Base-by-base conservation (phyloP, 2,113 vertebrate genomes). In the Puntigrus tetrazona region DNA sequence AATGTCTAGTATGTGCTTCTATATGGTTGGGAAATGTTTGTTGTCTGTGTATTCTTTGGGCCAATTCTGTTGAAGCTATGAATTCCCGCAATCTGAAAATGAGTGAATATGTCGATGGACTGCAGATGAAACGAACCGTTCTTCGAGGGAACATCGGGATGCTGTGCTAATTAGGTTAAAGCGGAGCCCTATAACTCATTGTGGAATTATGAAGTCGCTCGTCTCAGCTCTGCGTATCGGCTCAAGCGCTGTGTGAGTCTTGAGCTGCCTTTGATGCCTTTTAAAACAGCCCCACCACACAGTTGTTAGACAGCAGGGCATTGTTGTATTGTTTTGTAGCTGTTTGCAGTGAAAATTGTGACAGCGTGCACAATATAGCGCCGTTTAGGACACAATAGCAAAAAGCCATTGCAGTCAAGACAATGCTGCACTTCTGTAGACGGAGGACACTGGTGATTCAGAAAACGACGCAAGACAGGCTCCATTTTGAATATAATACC, bases 391-490 rank as follows among this genome's bases (percentile, higher is more conserved):
- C 75, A 78, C 76, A 78, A 59, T 59, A 59, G 18, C 29, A n/a
- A 78, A 78, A 78, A 78, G 34, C 75, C 52, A 78, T 61, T 61
- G 36, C 36, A 61, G 55, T 18, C n/a, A 79, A 79, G 36, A 79
- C 55, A 79, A 18, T 61, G 36, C 25, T 43, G 13, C 55, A 78
- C 55, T 78, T 38, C 14, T 78, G 36, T 43, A 79, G 36, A 36
- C 29, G 18, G 36, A 63, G 14, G 57, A 78, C 55, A 27, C n/a
- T 61, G 38, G 36, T 61, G 78, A 43, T 50, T 67, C 63, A 65
- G 8, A 80, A n/a, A 59, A 78, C 20, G 31, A 61, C 20, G 7
- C 7, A 20, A 52, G 43, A 69, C 29, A 45, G 41, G 63, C 29
- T 82, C 20, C 22, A 18, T 41, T 81, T 81, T 31, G 27, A 31